phyloP scores from a whole-genome alignment of 2,113 vertebrate genomes.

The Taxidea taxus region DNA sequence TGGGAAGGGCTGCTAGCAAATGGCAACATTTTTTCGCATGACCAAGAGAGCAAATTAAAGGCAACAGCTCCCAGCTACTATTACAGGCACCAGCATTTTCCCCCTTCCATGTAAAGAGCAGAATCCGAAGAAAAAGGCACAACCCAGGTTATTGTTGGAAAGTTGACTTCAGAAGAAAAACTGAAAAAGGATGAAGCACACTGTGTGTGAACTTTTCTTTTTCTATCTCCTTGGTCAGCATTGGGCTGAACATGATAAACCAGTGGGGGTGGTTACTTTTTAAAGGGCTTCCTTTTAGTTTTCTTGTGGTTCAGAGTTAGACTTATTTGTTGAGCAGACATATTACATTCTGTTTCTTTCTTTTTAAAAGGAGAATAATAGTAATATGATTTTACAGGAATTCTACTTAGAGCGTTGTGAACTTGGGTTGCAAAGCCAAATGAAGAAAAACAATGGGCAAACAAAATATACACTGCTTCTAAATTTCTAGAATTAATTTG shows the following conservation, averaged over 20 bases:
- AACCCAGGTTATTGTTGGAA: not conserved
- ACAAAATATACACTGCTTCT: not conserved
- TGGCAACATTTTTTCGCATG: not conserved
- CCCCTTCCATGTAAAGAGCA: not conserved
- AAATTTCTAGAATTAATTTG: constrained; percentile 24
- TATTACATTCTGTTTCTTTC: constrained; percentile 29
- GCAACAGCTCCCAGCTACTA: not conserved
- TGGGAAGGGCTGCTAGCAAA: not conserved
- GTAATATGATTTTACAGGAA: not conserved
- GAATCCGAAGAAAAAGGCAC: not conserved
- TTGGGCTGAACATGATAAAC: not conserved
- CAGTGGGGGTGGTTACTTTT: not conserved
- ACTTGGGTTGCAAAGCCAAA: not conserved
- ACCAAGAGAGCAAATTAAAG: not conserved
- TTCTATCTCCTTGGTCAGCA: not conserved
- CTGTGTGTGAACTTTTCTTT: not conserved
- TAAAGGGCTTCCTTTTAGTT: not conserved
- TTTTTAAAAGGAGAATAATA: constrained; percentile 18
- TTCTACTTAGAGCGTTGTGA: not conserved
- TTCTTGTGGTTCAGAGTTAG: not conserved
- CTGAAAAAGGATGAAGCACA: not conserved
- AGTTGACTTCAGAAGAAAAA: constrained; percentile 21
- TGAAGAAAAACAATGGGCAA: not conserved
- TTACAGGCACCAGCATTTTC: not conserved
- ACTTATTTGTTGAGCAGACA: not conserved